Percentiles rank a stretch among this genome's conserved stretches.
These are phyloP conservation scores for Montipora foliosa DNA, from an alignment of 64 coral and sea anemone genomes.

Conservation along the genomic window DNA sequence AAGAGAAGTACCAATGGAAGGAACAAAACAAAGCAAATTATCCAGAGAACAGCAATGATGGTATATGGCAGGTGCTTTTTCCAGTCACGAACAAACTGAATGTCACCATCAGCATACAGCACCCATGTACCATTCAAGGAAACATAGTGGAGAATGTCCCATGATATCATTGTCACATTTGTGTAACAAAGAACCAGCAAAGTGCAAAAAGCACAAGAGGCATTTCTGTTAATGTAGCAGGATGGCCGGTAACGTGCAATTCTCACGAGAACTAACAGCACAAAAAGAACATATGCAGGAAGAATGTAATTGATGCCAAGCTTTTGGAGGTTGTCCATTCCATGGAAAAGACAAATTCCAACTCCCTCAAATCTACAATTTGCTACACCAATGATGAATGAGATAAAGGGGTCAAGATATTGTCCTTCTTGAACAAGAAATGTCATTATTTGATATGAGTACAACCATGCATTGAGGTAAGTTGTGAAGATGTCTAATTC, in stretches of 20 bases:
- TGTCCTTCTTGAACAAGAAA: slow-evolving; percentile 71
- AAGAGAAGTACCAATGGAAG: slow-evolving; percentile 72
- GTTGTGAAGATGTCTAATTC: slow-evolving; percentile 77
- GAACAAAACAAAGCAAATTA: slow-evolving; percentile 75
- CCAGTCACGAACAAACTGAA: slow-evolving; percentile 75
- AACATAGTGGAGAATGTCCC: slow-evolving; percentile 81
- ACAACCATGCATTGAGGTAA: slow-evolving; percentile 87
- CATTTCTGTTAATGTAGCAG: slow-evolving; percentile 90
- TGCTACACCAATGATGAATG: slow-evolving; percentile 73
- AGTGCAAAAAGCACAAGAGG: slow-evolving; percentile 73
- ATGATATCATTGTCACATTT: slow-evolving; percentile 86
- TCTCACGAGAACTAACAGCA: slow-evolving; percentile 71
- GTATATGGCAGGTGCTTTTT: slow-evolving; percentile 79
- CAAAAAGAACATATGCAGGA: slow-evolving; percentile 70
- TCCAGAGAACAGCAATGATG: slow-evolving; percentile 68
- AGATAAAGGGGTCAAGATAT: slow-evolving; percentile 62
- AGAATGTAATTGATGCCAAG: slow-evolving; percentile 85
- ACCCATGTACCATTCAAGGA: slow-evolving; percentile 58
- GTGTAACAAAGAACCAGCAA: slow-evolving; percentile 88
- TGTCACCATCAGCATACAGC: slow-evolving; percentile 77
- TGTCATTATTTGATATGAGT: slow-evolving; percentile 84
- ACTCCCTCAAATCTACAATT: slow-evolving; percentile 53
- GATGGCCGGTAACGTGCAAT: slow-evolving; percentile 59
- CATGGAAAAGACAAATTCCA: slow-evolving; percentile 55
- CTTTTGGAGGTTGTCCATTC: slow-evolving; percentile 80